Evolutionary conservation across 2,888 invertebrate species (phyloP).

Genomic region (Pharmacophagus antenor): DNA sequence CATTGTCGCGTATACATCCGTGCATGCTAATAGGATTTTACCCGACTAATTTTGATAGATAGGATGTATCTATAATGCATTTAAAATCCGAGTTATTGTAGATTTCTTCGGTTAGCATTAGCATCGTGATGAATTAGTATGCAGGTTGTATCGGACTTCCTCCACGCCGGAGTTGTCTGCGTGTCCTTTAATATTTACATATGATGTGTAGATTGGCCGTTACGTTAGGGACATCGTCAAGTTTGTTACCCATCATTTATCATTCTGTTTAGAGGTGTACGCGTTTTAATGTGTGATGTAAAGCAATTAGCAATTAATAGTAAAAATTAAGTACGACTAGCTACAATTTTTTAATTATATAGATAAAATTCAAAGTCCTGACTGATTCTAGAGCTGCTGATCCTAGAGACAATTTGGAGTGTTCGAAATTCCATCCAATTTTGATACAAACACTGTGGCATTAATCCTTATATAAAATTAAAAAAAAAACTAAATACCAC

Average conservation of each 20-base stretch:
- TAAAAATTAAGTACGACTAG: too few relatives aligned
- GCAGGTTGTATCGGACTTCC: conserved; percentile 57
- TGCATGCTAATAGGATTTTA: conserved; percentile 65
- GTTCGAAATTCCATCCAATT: too few relatives aligned
- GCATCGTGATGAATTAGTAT: conserved; percentile 67
- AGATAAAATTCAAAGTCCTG: too few relatives aligned
- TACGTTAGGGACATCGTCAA: conserved; percentile 19
- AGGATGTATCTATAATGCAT: conserved; percentile 35
- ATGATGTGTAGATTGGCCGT: conserved; percentile 31
- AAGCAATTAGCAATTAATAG: too few relatives aligned
- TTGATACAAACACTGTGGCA: too few relatives aligned
- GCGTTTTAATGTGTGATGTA: too few relatives aligned
- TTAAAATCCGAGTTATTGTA: conserved; percentile 40
- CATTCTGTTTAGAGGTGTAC: too few relatives aligned
- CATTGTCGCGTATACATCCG: conserved; percentile 46
- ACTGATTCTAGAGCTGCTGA: too few relatives aligned
- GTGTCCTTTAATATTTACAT: conserved; percentile 62
- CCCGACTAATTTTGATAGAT: conserved; percentile 41
- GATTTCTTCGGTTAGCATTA: conserved; percentile 48
- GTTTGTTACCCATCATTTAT: conserved; percentile 9
- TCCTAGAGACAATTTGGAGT: too few relatives aligned
- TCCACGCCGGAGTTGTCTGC: conserved; percentile 56
- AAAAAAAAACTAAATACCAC: too few relatives aligned
- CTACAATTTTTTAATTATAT: too few relatives aligned
- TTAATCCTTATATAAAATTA: too few relatives aligned